Evolutionary conservation across 2,113 vertebrate species (phyloP), one percentile per base, ranked within the genome.

Genomic region (Ginglymostoma cirratum): DNA sequence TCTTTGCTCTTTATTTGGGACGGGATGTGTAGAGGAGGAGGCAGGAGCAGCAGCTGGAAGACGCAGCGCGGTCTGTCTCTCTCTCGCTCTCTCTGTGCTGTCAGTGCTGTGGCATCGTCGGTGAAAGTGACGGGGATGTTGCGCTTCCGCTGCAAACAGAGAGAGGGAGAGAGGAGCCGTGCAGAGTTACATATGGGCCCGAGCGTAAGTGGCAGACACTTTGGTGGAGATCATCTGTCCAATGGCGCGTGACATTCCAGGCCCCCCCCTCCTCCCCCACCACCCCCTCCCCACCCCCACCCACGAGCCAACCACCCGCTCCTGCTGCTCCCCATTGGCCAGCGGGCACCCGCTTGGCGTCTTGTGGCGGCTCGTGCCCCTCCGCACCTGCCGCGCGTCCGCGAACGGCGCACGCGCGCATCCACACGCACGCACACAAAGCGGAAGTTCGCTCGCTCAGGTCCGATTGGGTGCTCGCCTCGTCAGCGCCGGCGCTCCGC

Each of bases 221-320:
- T 99, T 98, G 98, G 98, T 96, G 98, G 98, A 98, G 98, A 99
- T 99, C 98, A 99, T 99, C 98, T 98, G 98, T 98, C 98, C 99
- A 99, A 99, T 99, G 99, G 99, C 99, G 99, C 99, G 98, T 99
- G 99, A 98, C 98, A 98, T 98, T 98, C 98, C 97, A 96, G 98
- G 98, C 98, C 98, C 98, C 98, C 69, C 95, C 0, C 45, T 34
- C 65, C 27, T 48, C 55, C 0, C 93, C 2, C 23, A 52, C 19
- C 69, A 10, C 98, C 98, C 98, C 69, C 95, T 0, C 45, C 52
- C 65, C 27, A 27, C 55, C 0, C 93, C 2, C 69, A 15, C 15
- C 38, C 70, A 34, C 67, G 15, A n/a, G 61, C 42, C 70, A 42
- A 12, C 95, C 48, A 80, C 95, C 83, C 95, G 55, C 95, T 2